Conservation (phyloP, 2,797 vertebrate genomes). For the Leucoraja ocellata region DNA sequence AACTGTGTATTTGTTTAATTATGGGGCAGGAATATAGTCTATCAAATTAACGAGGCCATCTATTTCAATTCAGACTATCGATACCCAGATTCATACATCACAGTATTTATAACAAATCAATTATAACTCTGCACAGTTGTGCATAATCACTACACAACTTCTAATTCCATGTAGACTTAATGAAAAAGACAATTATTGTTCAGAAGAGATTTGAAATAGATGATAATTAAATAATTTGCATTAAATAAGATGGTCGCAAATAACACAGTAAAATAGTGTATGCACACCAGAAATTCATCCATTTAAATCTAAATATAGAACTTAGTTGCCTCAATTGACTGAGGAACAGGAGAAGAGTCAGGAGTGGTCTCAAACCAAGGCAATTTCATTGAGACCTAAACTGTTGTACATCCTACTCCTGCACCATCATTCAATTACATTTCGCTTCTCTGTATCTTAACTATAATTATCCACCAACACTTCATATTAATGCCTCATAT, state of each 20-base stretch:
- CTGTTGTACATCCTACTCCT: background rate
- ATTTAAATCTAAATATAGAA: background rate
- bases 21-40: background rate
- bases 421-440: background rate
- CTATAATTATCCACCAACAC: background rate
- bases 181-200: background rate
- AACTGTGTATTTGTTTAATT: background rate
- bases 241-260: background rate
- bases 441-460: background rate
- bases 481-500: no score
- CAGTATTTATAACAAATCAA: background rate
- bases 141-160: background rate
- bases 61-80: background rate
- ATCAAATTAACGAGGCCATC: background rate
- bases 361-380: background rate
- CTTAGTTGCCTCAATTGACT: background rate
- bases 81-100: background rate
- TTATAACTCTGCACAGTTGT: background rate
- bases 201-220: background rate
- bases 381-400: background rate
- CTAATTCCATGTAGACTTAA: background rate
- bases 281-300: background rate
- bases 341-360: background rate
- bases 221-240: background rate
- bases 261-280: background rate